These are phyloP conservation scores for Fundulus diaphanus DNA, from an alignment of 2,797 vertebrate genomes.

Conservation along the genomic window DNA sequence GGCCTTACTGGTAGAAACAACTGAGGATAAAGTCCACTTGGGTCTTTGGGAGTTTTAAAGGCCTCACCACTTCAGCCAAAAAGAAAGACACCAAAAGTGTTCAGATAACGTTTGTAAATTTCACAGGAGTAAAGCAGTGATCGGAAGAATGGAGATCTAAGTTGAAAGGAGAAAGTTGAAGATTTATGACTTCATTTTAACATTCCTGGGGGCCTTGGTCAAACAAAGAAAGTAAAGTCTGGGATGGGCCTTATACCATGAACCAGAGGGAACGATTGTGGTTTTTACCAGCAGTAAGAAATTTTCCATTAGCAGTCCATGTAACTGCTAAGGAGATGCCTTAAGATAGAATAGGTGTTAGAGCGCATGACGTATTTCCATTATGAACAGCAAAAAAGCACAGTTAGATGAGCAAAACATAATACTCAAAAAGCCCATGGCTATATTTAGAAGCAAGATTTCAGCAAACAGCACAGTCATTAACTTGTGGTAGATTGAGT, in stretches of 20 bases:
- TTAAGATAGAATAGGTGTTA: background rate
- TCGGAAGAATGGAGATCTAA: background rate
- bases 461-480: background rate
- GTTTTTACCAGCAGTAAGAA: background rate
- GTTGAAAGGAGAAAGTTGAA: too few species aligned
- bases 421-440: background rate
- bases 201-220: too few species aligned
- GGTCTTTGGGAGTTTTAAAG: background rate
- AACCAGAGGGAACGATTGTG: background rate
- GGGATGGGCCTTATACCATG: background rate
- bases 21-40: background rate
- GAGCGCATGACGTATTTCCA: background rate
- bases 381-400: background rate
- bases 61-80: background rate
- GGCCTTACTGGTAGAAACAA: background rate
- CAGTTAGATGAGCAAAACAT: background rate
- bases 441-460: background rate
- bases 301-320: background rate
- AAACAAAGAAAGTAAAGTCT: too few species aligned
- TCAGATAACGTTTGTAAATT: background rate
- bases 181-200: too few species aligned
- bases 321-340: background rate
- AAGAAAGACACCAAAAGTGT: background rate
- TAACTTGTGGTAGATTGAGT: constrained; percentile 1
- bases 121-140: background rate